Percentiles rank a stretch among this genome's conserved stretches.
Evolutionary conservation across 2,888 invertebrate species (phyloP).

Genomic region (Agrilus cyanescens): DNA sequence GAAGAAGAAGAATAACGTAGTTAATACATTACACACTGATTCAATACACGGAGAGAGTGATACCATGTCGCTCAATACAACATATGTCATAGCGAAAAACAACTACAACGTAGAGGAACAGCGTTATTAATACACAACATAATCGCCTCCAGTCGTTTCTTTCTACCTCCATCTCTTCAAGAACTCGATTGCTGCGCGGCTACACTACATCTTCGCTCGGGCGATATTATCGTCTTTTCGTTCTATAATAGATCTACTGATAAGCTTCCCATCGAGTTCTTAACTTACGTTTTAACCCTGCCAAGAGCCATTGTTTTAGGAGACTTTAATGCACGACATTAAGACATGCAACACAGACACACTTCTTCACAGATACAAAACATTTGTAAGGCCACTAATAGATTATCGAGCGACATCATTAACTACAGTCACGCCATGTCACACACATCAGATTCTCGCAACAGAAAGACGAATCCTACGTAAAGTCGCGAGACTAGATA

Average conservation of each 20-base stretch:
- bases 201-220: not conserved
- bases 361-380: not conserved
- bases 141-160: not conserved
- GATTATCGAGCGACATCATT: too few relatives aligned
- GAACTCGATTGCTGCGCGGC: not conserved
- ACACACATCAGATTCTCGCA: too few relatives aligned
- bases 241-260: not conserved
- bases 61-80: too few relatives aligned
- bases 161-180: not conserved
- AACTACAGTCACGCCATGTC: not conserved
- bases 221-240: not conserved
- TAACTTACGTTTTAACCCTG: not conserved
- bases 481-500: too few relatives aligned
- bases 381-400: not conserved
- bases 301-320: constrained; percentile 6
- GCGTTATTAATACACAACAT: too few relatives aligned
- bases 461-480: too few relatives aligned
- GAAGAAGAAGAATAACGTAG: too few relatives aligned
- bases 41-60: too few relatives aligned
- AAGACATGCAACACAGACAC: not conserved
- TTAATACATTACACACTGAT: too few relatives aligned
- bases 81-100: too few relatives aligned
- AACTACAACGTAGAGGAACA: too few relatives aligned
- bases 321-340: constrained; percentile 7
- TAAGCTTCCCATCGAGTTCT: constrained; percentile 1